phyloP scores from a whole-genome alignment of 23 tunicate genomes.

The Ascidia mentula region DNA sequence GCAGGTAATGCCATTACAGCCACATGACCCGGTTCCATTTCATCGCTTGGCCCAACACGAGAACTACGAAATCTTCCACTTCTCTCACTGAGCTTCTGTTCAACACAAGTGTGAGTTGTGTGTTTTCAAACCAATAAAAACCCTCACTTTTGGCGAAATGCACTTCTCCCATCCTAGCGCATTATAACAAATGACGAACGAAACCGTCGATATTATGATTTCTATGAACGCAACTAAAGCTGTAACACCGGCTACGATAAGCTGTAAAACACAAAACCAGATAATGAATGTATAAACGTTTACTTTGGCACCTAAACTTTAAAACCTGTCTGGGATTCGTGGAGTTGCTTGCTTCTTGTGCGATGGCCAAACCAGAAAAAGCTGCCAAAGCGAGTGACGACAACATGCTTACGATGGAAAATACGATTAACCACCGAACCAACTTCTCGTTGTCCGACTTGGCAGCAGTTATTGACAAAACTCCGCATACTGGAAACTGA shows the following conservation, averaged over 20 bases:
- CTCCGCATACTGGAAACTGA: not conserved
- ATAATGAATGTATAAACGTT: no score
- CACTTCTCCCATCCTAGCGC: not conserved
- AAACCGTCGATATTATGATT: not conserved
- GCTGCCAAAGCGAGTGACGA: not conserved
- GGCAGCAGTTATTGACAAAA: not conserved
- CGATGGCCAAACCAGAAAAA: not conserved
- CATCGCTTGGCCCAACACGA: not conserved
- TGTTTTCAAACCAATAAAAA: no score
- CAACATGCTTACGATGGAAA: not conserved
- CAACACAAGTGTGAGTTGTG: no score
- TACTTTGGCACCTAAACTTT: not conserved
- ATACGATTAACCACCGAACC: not conserved
- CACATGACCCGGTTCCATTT: conserved; percentile 52
- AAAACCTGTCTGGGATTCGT: not conserved
- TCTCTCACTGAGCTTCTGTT: no score
- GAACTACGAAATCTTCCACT: no score
- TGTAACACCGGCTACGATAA: conserved; percentile 7
- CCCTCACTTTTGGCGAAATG: not conserved
- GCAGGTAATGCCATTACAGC: conserved; percentile 86
- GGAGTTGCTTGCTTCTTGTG: not conserved
- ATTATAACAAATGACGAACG: conserved; percentile 2
- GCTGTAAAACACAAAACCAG: conserved; percentile 9
- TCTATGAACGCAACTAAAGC: conserved; percentile 4
- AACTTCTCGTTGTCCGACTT: not conserved